A percentile compares a stretch with the other conserved stretches of the same genome.
phyloP scores from a whole-genome alignment of 1,140 invertebrate species.

The Zaprionus tsacasi region DNA sequence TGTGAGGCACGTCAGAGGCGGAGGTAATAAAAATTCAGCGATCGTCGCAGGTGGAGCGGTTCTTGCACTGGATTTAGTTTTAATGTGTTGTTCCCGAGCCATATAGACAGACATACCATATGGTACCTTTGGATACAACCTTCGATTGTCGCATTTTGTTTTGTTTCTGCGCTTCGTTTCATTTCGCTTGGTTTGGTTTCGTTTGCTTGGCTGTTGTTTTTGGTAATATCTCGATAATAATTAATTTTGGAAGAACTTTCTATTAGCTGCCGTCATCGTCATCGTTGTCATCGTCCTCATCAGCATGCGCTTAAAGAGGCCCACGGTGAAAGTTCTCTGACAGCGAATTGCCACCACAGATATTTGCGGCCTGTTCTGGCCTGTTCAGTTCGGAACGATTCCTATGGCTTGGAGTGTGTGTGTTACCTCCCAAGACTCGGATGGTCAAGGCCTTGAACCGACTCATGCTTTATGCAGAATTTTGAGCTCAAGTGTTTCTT shows the following conservation, averaged over 20 bases:
- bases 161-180: constrained; percentile 27
- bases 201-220: constrained; percentile 52
- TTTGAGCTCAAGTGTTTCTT: constrained; percentile 59
- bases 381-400: constrained; percentile 19
- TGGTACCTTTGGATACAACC: not conserved
- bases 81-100: constrained; percentile 67
- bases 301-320: constrained; percentile 72
- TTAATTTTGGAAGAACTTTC: constrained; percentile 77
- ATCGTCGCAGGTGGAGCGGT: constrained; percentile 50
- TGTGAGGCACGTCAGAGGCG: constrained; percentile 60
- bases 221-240: constrained; percentile 73
- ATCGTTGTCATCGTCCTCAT: constrained; percentile 64
- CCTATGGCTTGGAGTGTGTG: constrained; percentile 21
- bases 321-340: constrained; percentile 72
- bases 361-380: constrained; percentile 4
- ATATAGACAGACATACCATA: constrained; percentile 28
- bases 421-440: constrained; percentile 11
- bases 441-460: constrained; percentile 29
- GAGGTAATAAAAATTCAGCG: constrained; percentile 75
- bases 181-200: constrained; percentile 34
- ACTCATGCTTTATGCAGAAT: constrained; percentile 39
- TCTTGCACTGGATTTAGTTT: constrained; percentile 80
- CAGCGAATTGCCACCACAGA: constrained; percentile 22
- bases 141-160: constrained; percentile 25
- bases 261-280: constrained; percentile 61